Base-by-base conservation (phyloP, 2,888 invertebrate genomes). In the Ophion ventricosus region DNA sequence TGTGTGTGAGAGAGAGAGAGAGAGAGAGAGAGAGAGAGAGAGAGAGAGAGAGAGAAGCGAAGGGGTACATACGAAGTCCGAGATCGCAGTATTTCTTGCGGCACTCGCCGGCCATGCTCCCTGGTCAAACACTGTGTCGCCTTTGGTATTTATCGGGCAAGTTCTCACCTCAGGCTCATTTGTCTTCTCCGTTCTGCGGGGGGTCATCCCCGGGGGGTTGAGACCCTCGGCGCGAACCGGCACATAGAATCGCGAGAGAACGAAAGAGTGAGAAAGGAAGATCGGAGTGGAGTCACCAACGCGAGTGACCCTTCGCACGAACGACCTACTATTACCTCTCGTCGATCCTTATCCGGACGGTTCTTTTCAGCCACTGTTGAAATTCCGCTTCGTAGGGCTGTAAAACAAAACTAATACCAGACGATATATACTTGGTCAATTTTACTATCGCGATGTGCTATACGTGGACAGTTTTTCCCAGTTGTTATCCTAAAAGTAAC, bases 151-250 rank as follows among this genome's bases (percentile, higher is more conserved):
- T 93, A 93, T 93, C 92, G 93, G 92, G 91, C 91, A 93, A 93
- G 93, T 93, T 93, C 92, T 93, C 93, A 93, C 93, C 93, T 93
- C 93, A 92, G 89, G 90, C 92, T 93, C 93, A 93, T 93, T 93
- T 93, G 93, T 93, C 93, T 93, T 93, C 92, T 87, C 87, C 88
- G 90, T 90, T 89, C 90, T 89, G 90, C 89, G 87, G 89, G 87
- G 87, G 86, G 87, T 84, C 83, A 66, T 82, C 83, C 74, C 75
- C 72, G 64, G 57, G 69, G 82, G 85, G 84, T 85, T 67, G 75
- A 72, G 84, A 83, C 77, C 84, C 84, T 77, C 43, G 54, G 82
- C 80, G 29, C 74, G 77, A 59, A 35, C 80, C 74, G 23, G 67
- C 73, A 77, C 49, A 49, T 64, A 54, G 63, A 43, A 78, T 49